Percentiles rank a stretch among this genome's conserved stretches.
phyloP scores from a whole-genome alignment of 1,140 invertebrate genomes.

The Phenacoccus solenopsis region DNA sequence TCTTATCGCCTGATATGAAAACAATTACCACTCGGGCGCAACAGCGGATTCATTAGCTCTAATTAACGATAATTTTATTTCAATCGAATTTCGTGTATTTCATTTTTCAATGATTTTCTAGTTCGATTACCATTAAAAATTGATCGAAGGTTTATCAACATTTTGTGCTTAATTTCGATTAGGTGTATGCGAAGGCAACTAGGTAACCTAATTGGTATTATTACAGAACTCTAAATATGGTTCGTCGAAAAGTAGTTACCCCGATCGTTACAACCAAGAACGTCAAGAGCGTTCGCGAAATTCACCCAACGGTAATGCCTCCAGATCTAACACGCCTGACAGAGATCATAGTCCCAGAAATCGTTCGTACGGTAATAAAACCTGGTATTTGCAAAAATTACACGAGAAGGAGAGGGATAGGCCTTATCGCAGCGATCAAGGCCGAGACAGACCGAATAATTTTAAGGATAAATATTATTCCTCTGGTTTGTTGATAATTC shows the following conservation, averaged over 20 bases:
- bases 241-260: conserved; percentile 53
- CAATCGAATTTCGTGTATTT: too few species aligned
- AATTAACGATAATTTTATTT: too few species aligned
- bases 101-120: too few species aligned
- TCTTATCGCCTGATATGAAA: too few species aligned
- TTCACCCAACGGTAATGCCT: conserved; percentile 58
- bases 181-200: too few species aligned
- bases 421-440: conserved; percentile 4
- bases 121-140: too few species aligned
- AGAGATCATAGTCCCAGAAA: conserved; percentile 30
- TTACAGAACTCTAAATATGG: conserved; percentile 60
- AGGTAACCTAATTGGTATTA: too few species aligned
- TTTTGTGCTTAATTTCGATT: too few species aligned
- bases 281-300: conserved; percentile 41
- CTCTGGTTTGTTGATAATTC: background rate
- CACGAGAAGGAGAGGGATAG: conserved; percentile 79
- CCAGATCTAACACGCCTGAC: conserved; percentile 57
- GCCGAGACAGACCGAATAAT: conserved; percentile 6
- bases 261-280: conserved; percentile 41
- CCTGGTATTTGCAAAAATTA: conserved; percentile 11
- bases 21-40: too few species aligned
- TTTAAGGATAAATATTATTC: conserved; percentile 10
- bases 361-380: conserved; percentile 35
- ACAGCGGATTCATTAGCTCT: too few species aligned
- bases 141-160: too few species aligned